Conservation (phyloP, 2,888 invertebrate genomes). For the Stenodera caucasica region DNA sequence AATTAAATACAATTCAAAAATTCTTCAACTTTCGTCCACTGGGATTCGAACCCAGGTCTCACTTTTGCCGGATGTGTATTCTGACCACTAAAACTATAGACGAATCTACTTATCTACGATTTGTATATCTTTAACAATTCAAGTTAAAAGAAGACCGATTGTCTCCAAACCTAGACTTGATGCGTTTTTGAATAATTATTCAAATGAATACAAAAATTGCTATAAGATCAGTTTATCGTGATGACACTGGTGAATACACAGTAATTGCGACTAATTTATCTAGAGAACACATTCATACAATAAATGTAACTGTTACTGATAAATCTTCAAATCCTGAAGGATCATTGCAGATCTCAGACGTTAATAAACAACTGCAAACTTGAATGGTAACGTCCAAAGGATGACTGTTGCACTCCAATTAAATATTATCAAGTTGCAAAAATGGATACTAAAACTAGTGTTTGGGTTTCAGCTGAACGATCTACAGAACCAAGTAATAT, state of each 20-base stretch:
- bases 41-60: too few species aligned
- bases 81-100: too few species aligned
- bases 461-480: conserved; percentile 86
- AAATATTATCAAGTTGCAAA: conserved; percentile 97
- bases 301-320: conserved; percentile 82
- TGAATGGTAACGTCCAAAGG: conserved; percentile 93
- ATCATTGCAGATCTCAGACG: conserved; percentile 84
- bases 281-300: conserved; percentile 80
- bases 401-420: conserved; percentile 93
- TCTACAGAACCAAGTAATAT: conserved; percentile 75
- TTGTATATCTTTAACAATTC: too few species aligned
- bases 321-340: conserved; percentile 88
- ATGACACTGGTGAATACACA: conserved; percentile 85
- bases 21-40: too few species aligned
- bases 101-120: too few species aligned
- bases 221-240: conserved; percentile 76
- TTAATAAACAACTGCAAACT: conserved; percentile 92
- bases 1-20: too few species aligned
- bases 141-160: too few species aligned
- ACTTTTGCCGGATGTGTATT: too few species aligned
- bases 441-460: conserved; percentile 85
- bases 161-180: too few species aligned
- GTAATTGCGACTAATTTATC: conserved; percentile 85
- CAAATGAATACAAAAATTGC: too few species aligned
- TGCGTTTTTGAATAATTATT: too few species aligned